Base-by-base conservation (phyloP, 2,888 invertebrate species). In the Proisotoma minuta region DNA sequence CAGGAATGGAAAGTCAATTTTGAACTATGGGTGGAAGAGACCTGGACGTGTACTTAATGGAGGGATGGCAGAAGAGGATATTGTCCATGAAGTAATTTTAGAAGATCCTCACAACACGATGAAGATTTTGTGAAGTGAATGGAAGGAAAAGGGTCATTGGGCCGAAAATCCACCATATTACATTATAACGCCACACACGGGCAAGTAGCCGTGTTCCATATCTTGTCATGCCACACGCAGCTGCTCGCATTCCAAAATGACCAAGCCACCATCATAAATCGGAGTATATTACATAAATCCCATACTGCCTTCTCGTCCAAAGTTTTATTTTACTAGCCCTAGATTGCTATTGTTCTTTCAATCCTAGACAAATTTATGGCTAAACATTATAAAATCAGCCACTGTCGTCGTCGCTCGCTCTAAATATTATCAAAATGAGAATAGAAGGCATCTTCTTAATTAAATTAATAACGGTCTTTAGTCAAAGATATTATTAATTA, bases 91-190 rank as follows among this genome's bases (percentile, higher is more conserved):
- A 54, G 18, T 29, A 34, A 54, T 54, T 34, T n/a, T 50, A 15
- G 26, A 26, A 22, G 26, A 23, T 12, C 10, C 10, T 4, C 18
- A 28, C 15, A 27, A n/a, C 20, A 27, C n/a, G 51, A 24, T 27
- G 26, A 8, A 26, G 5, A 51, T 26, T 51, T 26, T 54, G 57
- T 57, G 43, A 57, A 57, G 15, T 43, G 54, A 54, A 34, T 54
- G 39, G 34, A 28, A 57, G 59, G 49, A 62, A 65, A 57, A 56
- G 57, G 62, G 65, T 65, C 65, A 65, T 65, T 65, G 65, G 60
- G 65, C 65, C 65, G 59, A 34, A 24, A 22, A 22, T 24, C 50
- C 18, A 15, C 50, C 50, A 23, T 50, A 50, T 50, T 15, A 24
- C 50, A 22, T 26, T 50, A 4, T 50, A 3, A 22, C 50, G 18